A percentile compares a stretch with the other conserved stretches of the same genome.
Evolutionary conservation across 1,140 invertebrate genomes (phyloP).

Genomic region (Orchesella cincta): DNA sequence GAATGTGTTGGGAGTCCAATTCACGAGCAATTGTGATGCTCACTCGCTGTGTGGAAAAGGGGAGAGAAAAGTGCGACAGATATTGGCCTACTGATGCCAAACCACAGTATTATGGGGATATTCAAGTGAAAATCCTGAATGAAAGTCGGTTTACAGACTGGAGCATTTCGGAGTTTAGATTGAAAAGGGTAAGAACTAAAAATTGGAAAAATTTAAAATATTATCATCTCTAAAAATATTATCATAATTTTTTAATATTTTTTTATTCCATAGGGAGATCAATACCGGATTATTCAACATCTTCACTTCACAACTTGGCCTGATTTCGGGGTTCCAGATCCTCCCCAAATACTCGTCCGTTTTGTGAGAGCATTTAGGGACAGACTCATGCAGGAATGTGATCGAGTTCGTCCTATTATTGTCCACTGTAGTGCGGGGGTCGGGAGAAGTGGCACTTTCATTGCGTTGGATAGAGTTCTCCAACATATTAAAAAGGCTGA

Average conservation of each 20-base stretch:
- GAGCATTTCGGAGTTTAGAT: constrained; percentile 91
- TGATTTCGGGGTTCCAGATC: constrained; percentile 84
- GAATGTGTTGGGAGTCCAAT: constrained; percentile 97
- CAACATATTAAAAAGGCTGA: constrained; percentile 79
- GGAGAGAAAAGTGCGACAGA: constrained; percentile 91
- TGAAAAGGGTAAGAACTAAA: constrained; percentile 73
- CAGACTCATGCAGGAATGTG: constrained; percentile 77
- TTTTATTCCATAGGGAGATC: constrained; percentile 68
- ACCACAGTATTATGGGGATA: constrained; percentile 94
- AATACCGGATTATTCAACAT: constrained; percentile 81
- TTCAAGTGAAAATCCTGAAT: constrained; percentile 88
- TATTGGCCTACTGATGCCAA: constrained; percentile 96
- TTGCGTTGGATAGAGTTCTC: constrained; percentile 87
- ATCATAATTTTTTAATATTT: constrained; percentile 6
- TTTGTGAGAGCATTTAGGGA: constrained; percentile 91
- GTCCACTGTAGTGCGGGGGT: constrained; percentile 93
- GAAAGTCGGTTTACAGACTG: constrained; percentile 92
- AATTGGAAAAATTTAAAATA: neutral
- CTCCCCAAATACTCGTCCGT: constrained; percentile 82
- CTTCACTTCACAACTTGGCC: constrained; percentile 98
- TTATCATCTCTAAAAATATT: constrained; percentile 32
- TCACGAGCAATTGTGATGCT: constrained; percentile 96
- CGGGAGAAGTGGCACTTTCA: constrained; percentile 88
- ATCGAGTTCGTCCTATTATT: constrained; percentile 73
- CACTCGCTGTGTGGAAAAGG: constrained; percentile 91